Evolutionary conservation across 2,113 vertebrate genomes (phyloP).

Genomic region (Pseudopodoces humilis): DNA sequence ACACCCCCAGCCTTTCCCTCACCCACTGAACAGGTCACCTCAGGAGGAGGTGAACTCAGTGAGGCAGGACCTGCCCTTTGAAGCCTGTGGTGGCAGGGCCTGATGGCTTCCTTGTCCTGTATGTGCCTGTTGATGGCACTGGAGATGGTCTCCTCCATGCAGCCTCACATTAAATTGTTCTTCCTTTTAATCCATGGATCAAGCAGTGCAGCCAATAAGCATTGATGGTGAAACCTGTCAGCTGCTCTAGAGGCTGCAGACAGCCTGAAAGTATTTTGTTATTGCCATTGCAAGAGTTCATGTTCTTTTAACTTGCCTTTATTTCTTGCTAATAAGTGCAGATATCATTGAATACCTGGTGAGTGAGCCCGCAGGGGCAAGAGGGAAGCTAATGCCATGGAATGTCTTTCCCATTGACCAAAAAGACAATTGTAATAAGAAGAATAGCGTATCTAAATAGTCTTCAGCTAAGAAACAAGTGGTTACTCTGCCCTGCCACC

Average conservation of each 20-base stretch:
- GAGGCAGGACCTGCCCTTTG: not conserved
- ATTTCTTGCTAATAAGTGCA: not conserved
- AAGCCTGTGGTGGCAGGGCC: not conserved
- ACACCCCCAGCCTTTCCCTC: not conserved
- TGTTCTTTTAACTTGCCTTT: not conserved
- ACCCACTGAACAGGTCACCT: fast-evolving
- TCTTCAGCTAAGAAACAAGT: not conserved
- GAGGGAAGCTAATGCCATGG: not conserved
- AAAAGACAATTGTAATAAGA: not conserved
- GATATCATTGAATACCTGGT: not conserved
- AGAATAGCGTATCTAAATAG: not conserved
- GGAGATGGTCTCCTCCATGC: not conserved
- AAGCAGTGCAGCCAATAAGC: not conserved
- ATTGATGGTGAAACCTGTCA: constrained; percentile 30
- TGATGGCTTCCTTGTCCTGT: not conserved
- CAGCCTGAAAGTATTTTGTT: constrained; percentile 20
- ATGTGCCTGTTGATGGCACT: not conserved
- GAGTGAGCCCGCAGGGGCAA: not conserved
- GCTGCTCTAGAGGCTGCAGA: constrained; percentile 3
- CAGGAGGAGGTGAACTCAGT: no score
- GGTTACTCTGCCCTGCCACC: not conserved
- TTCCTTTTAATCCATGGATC: not conserved
- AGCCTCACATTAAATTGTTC: not conserved
- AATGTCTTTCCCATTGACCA: not conserved
- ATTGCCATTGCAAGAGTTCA: not conserved